phyloP scores from a whole-genome alignment of 2,888 invertebrate species.

The Cataglyphis cursor region DNA sequence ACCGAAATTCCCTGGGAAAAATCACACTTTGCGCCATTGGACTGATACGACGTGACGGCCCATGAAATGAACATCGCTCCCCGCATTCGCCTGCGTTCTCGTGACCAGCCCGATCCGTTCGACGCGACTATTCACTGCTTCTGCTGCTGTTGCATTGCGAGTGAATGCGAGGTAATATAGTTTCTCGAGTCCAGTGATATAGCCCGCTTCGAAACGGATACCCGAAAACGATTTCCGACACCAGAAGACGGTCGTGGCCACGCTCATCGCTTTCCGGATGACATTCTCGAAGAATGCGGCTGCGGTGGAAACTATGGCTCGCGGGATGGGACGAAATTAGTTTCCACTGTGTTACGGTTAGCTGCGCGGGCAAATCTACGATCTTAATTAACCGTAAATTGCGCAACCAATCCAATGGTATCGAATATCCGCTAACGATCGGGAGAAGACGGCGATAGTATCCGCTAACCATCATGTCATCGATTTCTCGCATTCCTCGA shows the following conservation, averaged over 20 bases:
- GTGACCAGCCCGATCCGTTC: slow-evolving; percentile 49
- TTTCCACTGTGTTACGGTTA: slow-evolving; percentile 49
- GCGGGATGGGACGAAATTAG: slow-evolving; percentile 46
- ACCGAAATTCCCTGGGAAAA: slow-evolving; percentile 83
- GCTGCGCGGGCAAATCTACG: slow-evolving; percentile 24
- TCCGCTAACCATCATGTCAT: slow-evolving; percentile 53
- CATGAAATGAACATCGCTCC: slow-evolving; percentile 86
- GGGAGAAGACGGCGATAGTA: slow-evolving; percentile 23
- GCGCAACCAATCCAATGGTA: slow-evolving; percentile 38
- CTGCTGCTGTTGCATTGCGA: slow-evolving; percentile 54
- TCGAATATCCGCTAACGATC: slow-evolving; percentile 43
- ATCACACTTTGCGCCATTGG: slow-evolving; percentile 82
- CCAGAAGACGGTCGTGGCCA: not conserved
- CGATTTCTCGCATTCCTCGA: slow-evolving; percentile 67
- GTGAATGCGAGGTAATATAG: slow-evolving; percentile 52
- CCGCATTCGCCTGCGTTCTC: slow-evolving; percentile 63
- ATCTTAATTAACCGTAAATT: slow-evolving; percentile 48
- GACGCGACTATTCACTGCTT: slow-evolving; percentile 43
- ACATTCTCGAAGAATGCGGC: slow-evolving; percentile 35
- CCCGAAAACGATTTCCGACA: slow-evolving; percentile 60
- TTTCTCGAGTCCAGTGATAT: slow-evolving; percentile 55
- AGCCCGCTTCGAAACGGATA: slow-evolving; percentile 51
- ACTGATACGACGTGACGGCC: slow-evolving; percentile 85
- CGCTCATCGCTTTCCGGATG: not conserved
- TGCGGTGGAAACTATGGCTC: not conserved